Base-by-base conservation (phyloP, 1,140 invertebrate species). In the Caenorhabditis tropicalis region DNA sequence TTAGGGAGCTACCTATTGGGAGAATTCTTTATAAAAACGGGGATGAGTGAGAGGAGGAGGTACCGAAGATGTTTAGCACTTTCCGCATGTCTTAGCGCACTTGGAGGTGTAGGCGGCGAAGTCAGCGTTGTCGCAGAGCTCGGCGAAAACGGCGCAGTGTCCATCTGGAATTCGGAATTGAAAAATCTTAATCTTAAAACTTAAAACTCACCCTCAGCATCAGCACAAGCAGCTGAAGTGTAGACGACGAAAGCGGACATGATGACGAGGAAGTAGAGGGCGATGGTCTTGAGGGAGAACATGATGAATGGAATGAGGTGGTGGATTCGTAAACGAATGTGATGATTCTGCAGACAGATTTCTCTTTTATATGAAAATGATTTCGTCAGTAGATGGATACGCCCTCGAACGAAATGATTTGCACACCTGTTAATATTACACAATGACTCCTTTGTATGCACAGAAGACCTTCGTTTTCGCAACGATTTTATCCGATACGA, bases 211-310 rank as follows among this genome's bases (percentile, higher is more conserved):
- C 65, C 65, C 43, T 74, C 65, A 74, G 19, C 65, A 74, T 74
- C 65, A 74, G 65, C 65, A 24, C 65, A 74, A 31, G 36, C 21
- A 24, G 65, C 65, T 15, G 65, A 74, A 46, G 65, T 24, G 65
- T 74, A 74, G 2, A 74, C 65, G 65, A 74, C 65, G 65, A 74
- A 74, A 15, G 33, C 65, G n/a, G 65, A 74, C 65, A 74, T 74
- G 65, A 74, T 74, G 36, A 74, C 65, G 36, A 74, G 65, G 65
- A 74, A 74, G 65, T 74, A 74, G n/a, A 74, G 65, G 36, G 65
- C 65, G 36, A 74, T 24, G 65, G 65, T 74, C 65, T 74, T 74
- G 65, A 74, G 65, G 65, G 65, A 74, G 65, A 74, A 74, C 65
- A 74, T 74, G n/a, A 46, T 74, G 65, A 74, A n/a, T 33, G 58